A percentile compares a stretch with the other conserved stretches of the same genome.
phyloP scores from a whole-genome alignment of 1,140 invertebrate genomes.

The Tigriopus japonicus region DNA sequence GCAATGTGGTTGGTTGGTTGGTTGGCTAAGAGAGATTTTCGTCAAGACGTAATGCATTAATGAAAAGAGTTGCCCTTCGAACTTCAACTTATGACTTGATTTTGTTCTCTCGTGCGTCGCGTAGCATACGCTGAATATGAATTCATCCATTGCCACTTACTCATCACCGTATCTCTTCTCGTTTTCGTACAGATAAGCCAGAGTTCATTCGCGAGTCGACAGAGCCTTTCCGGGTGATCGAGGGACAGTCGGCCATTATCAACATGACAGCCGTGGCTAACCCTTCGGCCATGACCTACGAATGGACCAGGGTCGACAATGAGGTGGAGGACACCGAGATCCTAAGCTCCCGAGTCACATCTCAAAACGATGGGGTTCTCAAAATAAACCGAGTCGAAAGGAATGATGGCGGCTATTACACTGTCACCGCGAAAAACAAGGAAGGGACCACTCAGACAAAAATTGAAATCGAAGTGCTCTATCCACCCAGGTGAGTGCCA shows the following conservation, averaged over 20 bases:
- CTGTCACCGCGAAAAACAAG: slow-evolving; percentile 3
- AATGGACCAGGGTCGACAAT: neutral
- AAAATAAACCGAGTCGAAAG: neutral
- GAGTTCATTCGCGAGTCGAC: neutral
- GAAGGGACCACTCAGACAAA: neutral
- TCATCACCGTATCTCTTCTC: no score
- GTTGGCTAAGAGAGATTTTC: no score
- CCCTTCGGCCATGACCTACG: neutral
- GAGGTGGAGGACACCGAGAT: neutral
- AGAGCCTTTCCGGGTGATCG: neutral
- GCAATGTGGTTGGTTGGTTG: no score
- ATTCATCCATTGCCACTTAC: no score
- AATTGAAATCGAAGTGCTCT: slow-evolving; percentile 7
- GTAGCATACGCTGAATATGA: no score
- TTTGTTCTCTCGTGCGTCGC: no score
- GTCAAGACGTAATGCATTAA: no score
- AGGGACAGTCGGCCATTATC: neutral
- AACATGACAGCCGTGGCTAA: slow-evolving; percentile 9
- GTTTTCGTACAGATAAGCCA: neutral
- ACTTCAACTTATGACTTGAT: no score
- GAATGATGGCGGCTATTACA: neutral
- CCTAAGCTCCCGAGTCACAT: neutral
- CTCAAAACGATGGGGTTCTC: neutral
- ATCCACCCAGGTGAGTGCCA: neutral
- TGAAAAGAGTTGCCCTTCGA: no score